Conservation (phyloP, 2,797 vertebrate genomes). For the Coluber constrictor region DNA sequence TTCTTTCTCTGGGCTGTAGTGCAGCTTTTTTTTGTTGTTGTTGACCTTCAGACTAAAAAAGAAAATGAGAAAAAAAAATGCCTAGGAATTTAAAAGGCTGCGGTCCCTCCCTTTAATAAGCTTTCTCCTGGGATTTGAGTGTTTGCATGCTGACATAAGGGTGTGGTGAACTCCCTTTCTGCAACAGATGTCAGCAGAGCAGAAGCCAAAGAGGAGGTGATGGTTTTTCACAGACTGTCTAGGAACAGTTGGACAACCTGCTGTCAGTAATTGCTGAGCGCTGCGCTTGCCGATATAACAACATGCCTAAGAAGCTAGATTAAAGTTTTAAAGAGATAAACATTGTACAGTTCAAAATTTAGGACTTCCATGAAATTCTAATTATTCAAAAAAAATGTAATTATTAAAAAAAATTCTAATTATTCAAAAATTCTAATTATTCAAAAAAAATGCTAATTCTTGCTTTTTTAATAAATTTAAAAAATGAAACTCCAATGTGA, state of each 20-base stretch:
- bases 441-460: not conserved
- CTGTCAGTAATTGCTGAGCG: conserved; percentile 19
- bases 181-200: conserved; percentile 59
- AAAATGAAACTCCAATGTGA: not conserved
- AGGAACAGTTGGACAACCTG: conserved; percentile 29
- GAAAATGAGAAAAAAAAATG: conserved; percentile 26
- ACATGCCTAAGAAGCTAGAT: not conserved
- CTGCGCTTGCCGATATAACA: conserved; percentile 1
- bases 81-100: conserved; percentile 49
- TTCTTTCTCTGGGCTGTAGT: not conserved
- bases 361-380: not conserved
- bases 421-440: no score
- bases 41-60: conserved; percentile 26
- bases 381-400: not conserved
- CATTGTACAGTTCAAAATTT: conserved; percentile 3
- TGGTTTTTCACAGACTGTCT: conserved; percentile 42
- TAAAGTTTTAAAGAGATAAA: conserved; percentile 8
- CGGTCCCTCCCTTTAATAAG: conserved; percentile 48
- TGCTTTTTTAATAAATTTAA: not conserved
- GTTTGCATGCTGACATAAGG: conserved; percentile 56
- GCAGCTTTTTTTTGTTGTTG: conserved; percentile 11
- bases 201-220: conserved; percentile 55
- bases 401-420: no score
- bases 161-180: conserved; percentile 63
- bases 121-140: conserved; percentile 46